Evolutionary conservation across 2,888 invertebrate species (phyloP), one percentile per base, ranked within the genome.

Genomic region (Aspidiotus destructor): DNA sequence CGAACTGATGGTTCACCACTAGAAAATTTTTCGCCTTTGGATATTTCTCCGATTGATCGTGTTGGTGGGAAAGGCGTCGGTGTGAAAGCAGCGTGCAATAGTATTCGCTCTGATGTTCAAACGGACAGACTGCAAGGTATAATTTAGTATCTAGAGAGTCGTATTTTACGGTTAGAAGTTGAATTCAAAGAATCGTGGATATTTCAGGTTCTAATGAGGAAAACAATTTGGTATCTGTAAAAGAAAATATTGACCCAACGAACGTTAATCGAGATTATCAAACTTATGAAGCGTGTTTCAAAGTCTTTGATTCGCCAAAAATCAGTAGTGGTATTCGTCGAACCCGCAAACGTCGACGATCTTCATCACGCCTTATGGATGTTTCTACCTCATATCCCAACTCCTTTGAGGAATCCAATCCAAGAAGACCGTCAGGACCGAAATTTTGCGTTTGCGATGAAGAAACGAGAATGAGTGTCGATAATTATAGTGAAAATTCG

Each of bases 1-100:
- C 53, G 60, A 17, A 54, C 60, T 16, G 44, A 62, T 55, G 54
- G 54, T 28, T 61, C 62, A n/a, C 57, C 69, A 10, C 5, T 61
- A 13, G 44, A 57, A 17, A 69, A 41, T 42, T 69, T 69, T 40
- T 55, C 62, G 7, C 62, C 69, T 11, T 41, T 62, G 16, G 62
- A 69, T 62, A 42, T 69, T 28, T 69, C 69, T 7, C 69, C 69
- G 9, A 69, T 69, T 44, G 42, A 17, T 44, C 62, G 52, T 7
- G n/a, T 17, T 2, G 52, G 17, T 15, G 28, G 48, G 15, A 69
- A 42, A 42, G 7, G 52, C 11, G n/a, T 17, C 10, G 52, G 17
- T 15, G 28, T 44, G 40, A 69, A 17, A 42, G 7, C 28, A 10
- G 15, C 41, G 60, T 48, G 52, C 64, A 55, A 64, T 64, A 40